A percentile compares a stretch with the other conserved stretches of the same genome.
phyloP scores from a whole-genome alignment of 2,888 invertebrate genomes.

The Tenthredo distinguenda region DNA sequence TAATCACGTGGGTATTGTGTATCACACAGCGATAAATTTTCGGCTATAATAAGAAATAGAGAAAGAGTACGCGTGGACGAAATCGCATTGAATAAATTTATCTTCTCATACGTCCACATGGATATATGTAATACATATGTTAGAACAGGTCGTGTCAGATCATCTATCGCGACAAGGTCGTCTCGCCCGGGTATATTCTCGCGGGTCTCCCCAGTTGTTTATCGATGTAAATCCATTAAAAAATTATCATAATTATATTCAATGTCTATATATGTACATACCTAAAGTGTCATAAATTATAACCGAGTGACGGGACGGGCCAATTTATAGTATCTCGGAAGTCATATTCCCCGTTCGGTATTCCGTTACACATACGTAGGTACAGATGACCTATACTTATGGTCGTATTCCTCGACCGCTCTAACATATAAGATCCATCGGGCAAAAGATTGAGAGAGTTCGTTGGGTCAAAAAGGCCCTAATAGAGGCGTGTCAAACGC shows the following conservation, averaged over 20 bases:
- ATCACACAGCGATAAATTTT: too few relatives aligned
- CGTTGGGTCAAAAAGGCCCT: constrained; percentile 20
- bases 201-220: constrained; percentile 61
- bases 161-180: constrained; percentile 44
- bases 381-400: not conserved
- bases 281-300: constrained; percentile 1
- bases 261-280: not conserved
- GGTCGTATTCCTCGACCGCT: not conserved
- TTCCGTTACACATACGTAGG: not conserved
- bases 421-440: not conserved
- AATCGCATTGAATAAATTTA: not conserved
- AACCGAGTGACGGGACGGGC: not conserved
- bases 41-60: not conserved
- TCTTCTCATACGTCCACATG: not conserved
- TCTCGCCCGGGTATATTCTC: constrained; percentile 33
- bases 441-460: constrained; percentile 2
- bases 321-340: not conserved
- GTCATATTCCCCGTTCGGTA: not conserved
- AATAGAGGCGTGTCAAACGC: constrained; percentile 16
- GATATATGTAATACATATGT: not conserved
- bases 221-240: constrained; percentile 72
- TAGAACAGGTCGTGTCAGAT: constrained; percentile 18
- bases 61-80: not conserved
- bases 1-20: too few relatives aligned
- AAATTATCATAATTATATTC: constrained; percentile 73